phyloP scores from a whole-genome alignment of 2,888 invertebrate genomes.

The Thera obeliscata region DNA sequence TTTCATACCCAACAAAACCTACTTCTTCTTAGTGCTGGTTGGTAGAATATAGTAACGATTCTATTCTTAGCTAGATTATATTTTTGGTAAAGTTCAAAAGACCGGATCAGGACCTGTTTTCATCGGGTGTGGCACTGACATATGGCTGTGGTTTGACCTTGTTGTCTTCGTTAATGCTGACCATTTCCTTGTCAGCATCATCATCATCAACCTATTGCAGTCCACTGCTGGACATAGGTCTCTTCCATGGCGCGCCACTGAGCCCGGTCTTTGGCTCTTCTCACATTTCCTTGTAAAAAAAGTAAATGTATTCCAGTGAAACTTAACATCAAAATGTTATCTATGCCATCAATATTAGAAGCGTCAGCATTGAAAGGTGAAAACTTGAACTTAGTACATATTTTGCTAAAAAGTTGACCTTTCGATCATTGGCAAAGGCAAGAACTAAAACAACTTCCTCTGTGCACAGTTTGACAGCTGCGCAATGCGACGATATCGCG shows the following conservation, averaged over 20 bases:
- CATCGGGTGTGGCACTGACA: constrained; percentile 35
- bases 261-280: no score
- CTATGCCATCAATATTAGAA: not conserved
- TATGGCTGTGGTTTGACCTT: constrained; percentile 45
- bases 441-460: constrained; percentile 36
- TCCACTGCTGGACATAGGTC: no score
- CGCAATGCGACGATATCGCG: constrained; percentile 64
- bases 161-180: constrained; percentile 43
- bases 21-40: not conserved
- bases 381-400: constrained; percentile 1
- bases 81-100: constrained; percentile 29
- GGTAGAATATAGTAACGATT: constrained; percentile 5
- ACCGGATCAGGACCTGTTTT: constrained; percentile 36
- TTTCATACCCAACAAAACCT: constrained; percentile 4
- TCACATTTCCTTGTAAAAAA: constrained; percentile 46
- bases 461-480: constrained; percentile 47
- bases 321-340: not conserved
- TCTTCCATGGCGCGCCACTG: no score
- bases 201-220: no score
- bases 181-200: constrained; percentile 45
- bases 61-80: not conserved
- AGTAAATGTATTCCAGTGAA: not conserved
- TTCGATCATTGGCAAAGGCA: constrained; percentile 27
- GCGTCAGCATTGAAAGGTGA: not conserved
- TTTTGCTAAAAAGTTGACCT: constrained; percentile 20